Evolutionary conservation across 2,797 vertebrate species (phyloP).

Genomic region (Chelonia mydas): DNA sequence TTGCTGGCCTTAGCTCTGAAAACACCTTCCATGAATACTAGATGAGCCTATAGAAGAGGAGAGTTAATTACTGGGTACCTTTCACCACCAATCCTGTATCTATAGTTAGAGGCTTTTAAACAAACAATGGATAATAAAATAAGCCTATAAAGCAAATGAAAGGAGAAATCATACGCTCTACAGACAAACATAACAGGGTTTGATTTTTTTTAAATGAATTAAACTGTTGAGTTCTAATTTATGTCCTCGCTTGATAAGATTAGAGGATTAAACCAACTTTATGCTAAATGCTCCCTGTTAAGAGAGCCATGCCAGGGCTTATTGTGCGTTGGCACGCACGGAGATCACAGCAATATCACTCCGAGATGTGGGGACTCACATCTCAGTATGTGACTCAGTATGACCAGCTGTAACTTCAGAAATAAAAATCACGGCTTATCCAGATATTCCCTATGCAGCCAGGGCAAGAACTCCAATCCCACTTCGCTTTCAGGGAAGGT

Average conservation of each 20-base stretch:
- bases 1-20: not conserved
- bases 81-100: not conserved
- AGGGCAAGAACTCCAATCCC: not conserved
- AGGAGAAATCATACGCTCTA: not conserved
- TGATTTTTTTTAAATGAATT: slow-evolving; percentile 36
- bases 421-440: slow-evolving; percentile 42
- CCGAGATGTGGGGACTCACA: not conserved
- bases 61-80: not conserved
- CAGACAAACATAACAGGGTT: not conserved
- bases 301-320: slow-evolving; percentile 31
- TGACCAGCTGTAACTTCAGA: slow-evolving; percentile 13
- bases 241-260: slow-evolving; percentile 44
- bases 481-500: slow-evolving; percentile 18
- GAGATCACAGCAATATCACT: not conserved
- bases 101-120: not conserved
- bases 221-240: slow-evolving; percentile 38
- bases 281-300: slow-evolving; percentile 14
- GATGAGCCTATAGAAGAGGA: not conserved
- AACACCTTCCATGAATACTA: not conserved
- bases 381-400: no score
- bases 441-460: not conserved
- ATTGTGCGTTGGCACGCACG: not conserved
- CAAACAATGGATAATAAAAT: not conserved
- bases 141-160: not conserved
- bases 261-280: slow-evolving; percentile 53